phyloP scores from a whole-genome alignment of 2,113 vertebrate species.

The Rana temporaria region DNA sequence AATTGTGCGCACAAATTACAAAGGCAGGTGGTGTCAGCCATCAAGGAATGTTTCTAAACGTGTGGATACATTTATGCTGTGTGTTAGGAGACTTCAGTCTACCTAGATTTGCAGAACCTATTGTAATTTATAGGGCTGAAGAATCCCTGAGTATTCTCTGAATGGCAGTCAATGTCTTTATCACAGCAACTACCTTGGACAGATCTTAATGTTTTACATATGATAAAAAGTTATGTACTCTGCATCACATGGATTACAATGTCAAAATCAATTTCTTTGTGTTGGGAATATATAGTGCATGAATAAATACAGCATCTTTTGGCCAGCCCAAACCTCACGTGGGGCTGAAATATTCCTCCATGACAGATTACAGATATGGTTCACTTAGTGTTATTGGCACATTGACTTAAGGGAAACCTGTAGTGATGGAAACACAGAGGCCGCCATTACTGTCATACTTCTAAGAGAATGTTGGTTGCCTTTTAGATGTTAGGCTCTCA shows the following conservation, averaged over 20 bases:
- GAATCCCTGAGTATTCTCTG: background rate
- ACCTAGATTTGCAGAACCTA: background rate
- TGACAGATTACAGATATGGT: background rate
- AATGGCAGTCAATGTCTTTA: conserved; percentile 20
- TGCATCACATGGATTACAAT: background rate
- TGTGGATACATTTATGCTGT: conserved; percentile 31
- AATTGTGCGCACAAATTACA: background rate
- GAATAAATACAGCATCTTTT: conserved; percentile 7
- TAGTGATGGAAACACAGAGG: background rate
- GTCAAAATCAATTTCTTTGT: background rate
- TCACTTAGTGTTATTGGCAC: conserved; percentile 4
- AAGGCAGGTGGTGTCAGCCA: background rate
- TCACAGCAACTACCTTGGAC: background rate
- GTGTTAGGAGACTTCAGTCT: conserved; percentile 3
- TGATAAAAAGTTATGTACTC: background rate
- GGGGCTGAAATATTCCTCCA: conserved; percentile 4
- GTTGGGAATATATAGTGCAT: background rate
- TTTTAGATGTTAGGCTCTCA: too few species aligned
- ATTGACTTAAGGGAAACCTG: background rate
- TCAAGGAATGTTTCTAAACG: conserved; percentile 12
- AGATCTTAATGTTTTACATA: background rate
- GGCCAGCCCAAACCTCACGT: background rate
- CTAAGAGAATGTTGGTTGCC: too few species aligned
- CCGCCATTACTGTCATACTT: too few species aligned
- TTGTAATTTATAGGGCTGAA: conserved; percentile 1